Conservation (phyloP, 2,113 vertebrate species). For the Dendropsophus ebraccatus region DNA sequence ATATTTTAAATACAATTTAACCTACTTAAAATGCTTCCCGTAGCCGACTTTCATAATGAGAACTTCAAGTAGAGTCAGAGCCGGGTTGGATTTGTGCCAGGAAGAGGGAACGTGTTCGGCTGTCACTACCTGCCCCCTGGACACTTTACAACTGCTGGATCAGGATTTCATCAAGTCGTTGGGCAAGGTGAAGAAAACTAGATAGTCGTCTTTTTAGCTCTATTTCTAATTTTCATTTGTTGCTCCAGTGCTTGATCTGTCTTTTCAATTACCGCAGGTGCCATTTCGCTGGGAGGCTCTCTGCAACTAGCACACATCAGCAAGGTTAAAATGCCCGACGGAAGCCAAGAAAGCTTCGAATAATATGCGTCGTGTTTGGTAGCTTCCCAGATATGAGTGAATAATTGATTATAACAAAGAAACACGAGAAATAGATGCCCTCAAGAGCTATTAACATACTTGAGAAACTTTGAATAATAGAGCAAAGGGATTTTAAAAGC, state of each 20-base stretch:
- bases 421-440: constrained; percentile 51
- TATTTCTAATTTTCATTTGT: constrained; percentile 54
- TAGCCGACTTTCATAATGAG: constrained; percentile 52
- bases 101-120: constrained; percentile 14
- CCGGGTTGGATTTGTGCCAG: constrained; percentile 47
- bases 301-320: constrained; percentile 57
- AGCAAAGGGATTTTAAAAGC: not conserved
- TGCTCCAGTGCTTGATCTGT: constrained; percentile 57
- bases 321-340: constrained; percentile 56
- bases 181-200: constrained; percentile 58
- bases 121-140: constrained; percentile 57
- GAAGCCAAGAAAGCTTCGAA: constrained; percentile 54
- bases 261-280: constrained; percentile 58
- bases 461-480: constrained; percentile 37
- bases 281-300: constrained; percentile 56
- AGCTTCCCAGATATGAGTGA: constrained; percentile 52
- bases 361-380: constrained; percentile 58
- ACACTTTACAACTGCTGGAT: constrained; percentile 57
- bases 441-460: constrained; percentile 42
- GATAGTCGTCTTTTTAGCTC: constrained; percentile 47
- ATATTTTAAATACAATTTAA: constrained; percentile 45
- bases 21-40: constrained; percentile 51
- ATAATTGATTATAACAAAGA: constrained; percentile 60
- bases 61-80: constrained; percentile 50
- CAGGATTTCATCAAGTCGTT: constrained; percentile 53